Conservation (phyloP, 2,797 vertebrate genomes). For the Iguana delicatissima region DNA sequence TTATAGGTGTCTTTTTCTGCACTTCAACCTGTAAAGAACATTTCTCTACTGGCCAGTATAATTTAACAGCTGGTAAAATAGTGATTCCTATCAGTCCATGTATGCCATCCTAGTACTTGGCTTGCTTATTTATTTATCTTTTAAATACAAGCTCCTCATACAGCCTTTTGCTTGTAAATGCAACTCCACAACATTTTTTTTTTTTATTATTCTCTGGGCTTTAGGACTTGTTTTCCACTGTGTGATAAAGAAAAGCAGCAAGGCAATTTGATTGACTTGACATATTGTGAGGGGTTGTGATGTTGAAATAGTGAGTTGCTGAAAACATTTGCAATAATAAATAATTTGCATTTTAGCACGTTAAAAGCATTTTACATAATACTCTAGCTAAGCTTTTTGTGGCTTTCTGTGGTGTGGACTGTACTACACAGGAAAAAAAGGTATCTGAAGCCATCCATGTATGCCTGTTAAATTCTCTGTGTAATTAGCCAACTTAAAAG, state of each 20-base stretch:
- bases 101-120: background rate
- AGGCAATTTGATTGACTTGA: background rate
- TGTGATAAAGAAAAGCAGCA: background rate
- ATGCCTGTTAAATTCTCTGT: too few relatives aligned
- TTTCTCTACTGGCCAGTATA: slow-evolving; percentile 1
- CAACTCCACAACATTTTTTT: background rate
- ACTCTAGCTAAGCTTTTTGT: background rate
- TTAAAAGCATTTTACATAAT: background rate
- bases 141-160: background rate
- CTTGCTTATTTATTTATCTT: background rate
- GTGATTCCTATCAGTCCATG: background rate
- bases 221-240: background rate
- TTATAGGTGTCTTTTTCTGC: background rate
- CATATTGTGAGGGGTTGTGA: background rate
- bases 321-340: background rate
- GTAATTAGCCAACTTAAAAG: too few relatives aligned
- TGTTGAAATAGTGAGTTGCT: background rate
- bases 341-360: background rate
- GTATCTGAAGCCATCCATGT: background rate
- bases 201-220: background rate
- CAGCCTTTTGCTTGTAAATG: background rate
- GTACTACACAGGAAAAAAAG: background rate
- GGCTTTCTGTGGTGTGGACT: background rate
- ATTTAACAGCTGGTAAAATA: background rate
- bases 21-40: background rate